Conservation (phyloP, 2,797 vertebrate genomes). For the Acridotheres tristis region DNA sequence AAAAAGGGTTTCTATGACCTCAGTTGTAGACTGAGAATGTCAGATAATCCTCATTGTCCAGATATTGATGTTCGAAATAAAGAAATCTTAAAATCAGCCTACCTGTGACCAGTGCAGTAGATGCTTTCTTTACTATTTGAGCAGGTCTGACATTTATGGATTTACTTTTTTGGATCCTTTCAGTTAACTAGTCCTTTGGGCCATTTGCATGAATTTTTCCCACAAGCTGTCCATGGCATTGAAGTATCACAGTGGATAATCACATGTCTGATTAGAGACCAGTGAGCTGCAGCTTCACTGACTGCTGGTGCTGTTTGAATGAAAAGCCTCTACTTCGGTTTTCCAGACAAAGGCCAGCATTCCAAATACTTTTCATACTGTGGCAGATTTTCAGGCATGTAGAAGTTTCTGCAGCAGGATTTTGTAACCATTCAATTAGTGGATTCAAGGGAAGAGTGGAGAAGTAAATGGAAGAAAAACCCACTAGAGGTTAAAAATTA, state of each 20-base stretch:
- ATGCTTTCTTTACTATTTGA: not conserved
- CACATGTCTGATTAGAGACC: not conserved
- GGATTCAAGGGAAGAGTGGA: not conserved
- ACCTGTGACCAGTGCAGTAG: not conserved
- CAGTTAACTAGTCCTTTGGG: not conserved
- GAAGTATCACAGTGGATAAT: not conserved
- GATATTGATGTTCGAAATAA: not conserved
- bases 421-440: not conserved
- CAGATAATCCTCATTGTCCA: not conserved
- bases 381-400: not conserved
- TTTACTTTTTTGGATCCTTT: not conserved
- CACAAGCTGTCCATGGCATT: not conserved
- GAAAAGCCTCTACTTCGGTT: not conserved
- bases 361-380: not conserved
- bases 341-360: not conserved
- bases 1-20: not conserved
- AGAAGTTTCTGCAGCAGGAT: not conserved
- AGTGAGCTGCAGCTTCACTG: not conserved
- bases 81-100: not conserved
- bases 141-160: not conserved
- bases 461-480: not conserved
- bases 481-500: not conserved
- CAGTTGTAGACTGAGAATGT: not conserved
- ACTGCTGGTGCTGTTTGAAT: not conserved
- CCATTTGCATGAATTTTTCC: not conserved